Evolutionary conservation across 2,888 invertebrate genomes (phyloP).

Genomic region (Macrosiphum euphorbiae): DNA sequence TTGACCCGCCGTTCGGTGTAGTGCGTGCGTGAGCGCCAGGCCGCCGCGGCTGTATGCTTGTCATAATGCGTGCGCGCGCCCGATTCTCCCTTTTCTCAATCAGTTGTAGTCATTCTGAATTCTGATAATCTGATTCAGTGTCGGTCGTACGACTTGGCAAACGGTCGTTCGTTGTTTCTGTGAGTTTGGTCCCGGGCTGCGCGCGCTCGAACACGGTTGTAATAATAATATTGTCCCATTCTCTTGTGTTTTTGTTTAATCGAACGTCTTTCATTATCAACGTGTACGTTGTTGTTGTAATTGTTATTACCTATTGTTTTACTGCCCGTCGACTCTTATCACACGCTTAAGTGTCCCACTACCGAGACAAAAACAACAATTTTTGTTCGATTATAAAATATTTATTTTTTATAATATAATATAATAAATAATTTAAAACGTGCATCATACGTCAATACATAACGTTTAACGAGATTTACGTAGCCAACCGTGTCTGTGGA

Average conservation of each 20-base stretch:
- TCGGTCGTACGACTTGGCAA: constrained; percentile 13
- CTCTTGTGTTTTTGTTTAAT: not conserved
- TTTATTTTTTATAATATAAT: not conserved
- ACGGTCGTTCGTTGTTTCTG: not conserved
- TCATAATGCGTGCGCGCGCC: not conserved
- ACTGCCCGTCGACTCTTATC: not conserved
- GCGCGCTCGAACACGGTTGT: not conserved
- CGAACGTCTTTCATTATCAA: not conserved
- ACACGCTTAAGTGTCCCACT: not conserved
- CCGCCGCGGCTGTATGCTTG: not conserved
- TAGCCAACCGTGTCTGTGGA: not conserved
- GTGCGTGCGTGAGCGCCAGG: not conserved
- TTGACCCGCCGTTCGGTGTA: constrained; percentile 22
- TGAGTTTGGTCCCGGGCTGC: not conserved
- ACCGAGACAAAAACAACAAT: not conserved
- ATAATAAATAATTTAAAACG: not conserved
- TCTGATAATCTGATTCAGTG: constrained; percentile 31
- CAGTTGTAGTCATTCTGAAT: constrained; percentile 29
- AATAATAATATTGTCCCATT: not conserved
- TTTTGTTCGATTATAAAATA: not conserved
- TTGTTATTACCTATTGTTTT: not conserved
- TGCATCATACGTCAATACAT: not conserved
- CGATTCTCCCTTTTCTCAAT: constrained; percentile 34
- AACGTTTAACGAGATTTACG: not conserved
- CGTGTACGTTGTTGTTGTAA: not conserved